These are phyloP conservation scores for Tetranychus truncatus DNA, from an alignment of 2,888 invertebrate species.

Conservation along the genomic window DNA sequence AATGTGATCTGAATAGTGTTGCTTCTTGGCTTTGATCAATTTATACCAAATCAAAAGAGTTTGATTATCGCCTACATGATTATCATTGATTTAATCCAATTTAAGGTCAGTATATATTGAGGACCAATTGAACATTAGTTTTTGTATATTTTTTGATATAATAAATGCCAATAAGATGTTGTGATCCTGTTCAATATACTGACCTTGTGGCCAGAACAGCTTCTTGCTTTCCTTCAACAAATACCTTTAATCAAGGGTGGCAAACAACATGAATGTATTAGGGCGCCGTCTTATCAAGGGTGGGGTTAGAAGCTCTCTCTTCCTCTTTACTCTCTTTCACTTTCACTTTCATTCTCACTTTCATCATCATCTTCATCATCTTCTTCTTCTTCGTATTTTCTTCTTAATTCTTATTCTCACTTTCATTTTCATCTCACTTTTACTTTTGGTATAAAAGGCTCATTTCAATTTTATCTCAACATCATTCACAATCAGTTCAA, in stretches of 20 bases:
- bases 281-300: neutral
- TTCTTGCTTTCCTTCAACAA: neutral
- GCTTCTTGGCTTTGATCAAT: too few species aligned
- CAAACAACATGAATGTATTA: neutral
- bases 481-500: neutral
- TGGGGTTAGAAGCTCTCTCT: neutral
- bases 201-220: neutral
- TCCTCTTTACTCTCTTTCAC: neutral
- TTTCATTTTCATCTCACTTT: neutral
- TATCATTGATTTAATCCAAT: neutral
- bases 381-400: neutral
- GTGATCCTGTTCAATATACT: neutral
- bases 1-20: too few species aligned
- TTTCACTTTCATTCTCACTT: neutral
- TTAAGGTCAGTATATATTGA: neutral
- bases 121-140: neutral
- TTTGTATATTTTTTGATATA: too few species aligned
- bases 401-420: neutral
- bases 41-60: neutral
- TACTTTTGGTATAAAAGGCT: neutral
- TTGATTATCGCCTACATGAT: neutral
- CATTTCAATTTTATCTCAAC: neutral
- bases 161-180: too few species aligned
- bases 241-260: neutral
- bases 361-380: neutral